These are phyloP conservation scores for Aselliscus stoliczkanus DNA, from an alignment of 2,797 vertebrate genomes.

Conservation along the genomic window DNA sequence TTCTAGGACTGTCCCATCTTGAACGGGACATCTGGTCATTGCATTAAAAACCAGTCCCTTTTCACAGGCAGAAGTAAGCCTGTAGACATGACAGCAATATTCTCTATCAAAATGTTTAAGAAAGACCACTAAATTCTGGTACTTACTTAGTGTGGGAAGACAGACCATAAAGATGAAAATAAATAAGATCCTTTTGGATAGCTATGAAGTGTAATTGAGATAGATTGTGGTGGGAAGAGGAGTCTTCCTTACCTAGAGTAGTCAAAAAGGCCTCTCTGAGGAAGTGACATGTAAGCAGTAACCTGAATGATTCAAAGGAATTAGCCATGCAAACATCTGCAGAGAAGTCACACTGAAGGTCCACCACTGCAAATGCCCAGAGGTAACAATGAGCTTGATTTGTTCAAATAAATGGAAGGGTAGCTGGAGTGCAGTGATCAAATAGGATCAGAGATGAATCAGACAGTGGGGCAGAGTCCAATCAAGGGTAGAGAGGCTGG, in stretches of 20 bases:
- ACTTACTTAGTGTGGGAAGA: not conserved
- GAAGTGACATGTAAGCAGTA: not conserved
- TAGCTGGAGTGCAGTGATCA: not conserved
- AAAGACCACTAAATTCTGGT: not conserved
- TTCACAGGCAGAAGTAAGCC: slow-evolving; percentile 1
- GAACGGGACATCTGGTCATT: slow-evolving; percentile 57
- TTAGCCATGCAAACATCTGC: not conserved
- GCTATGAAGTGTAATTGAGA: not conserved
- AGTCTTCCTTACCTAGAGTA: not conserved
- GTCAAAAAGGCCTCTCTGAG: not conserved
- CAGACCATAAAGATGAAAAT: not conserved
- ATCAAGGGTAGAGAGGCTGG: not conserved
- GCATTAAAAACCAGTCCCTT: slow-evolving; percentile 12
- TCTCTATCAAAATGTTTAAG: not conserved
- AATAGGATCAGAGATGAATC: not conserved
- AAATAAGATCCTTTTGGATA: not conserved
- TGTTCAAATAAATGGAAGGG: not conserved
- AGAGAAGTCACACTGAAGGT: not conserved
- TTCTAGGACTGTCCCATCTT: slow-evolving; percentile 3
- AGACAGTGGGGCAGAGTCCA: not conserved
- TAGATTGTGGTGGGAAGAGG: not conserved
- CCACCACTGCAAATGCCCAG: not conserved
- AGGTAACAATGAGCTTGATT: not conserved
- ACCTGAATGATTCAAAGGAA: not conserved
- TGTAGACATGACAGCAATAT: not conserved